Conservation (phyloP, 1,140 invertebrate genomes). For the Harpegnathos saltator region DNA sequence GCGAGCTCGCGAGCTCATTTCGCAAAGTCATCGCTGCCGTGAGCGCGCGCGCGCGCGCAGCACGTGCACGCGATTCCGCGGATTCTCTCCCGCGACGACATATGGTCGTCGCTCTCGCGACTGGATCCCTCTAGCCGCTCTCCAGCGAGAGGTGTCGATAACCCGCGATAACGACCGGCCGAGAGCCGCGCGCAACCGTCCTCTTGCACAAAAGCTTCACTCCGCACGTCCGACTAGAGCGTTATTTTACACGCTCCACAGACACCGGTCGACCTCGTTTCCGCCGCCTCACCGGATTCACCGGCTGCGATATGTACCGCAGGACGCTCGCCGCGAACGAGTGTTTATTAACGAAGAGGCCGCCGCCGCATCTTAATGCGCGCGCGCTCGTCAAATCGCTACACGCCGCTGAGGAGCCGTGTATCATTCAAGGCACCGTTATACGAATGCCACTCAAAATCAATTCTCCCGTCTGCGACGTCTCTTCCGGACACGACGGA, state of each 20-base stretch:
- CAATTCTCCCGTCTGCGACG: too few relatives aligned
- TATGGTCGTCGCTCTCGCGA: constrained; percentile 1
- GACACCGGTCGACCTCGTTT: constrained; percentile 1
- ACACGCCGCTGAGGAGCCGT: too few relatives aligned
- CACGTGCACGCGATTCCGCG: constrained; percentile 18
- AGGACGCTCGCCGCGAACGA: too few relatives aligned
- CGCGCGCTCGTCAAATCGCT: too few relatives aligned
- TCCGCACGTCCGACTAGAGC: constrained; percentile 11
- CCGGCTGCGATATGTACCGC: too few relatives aligned
- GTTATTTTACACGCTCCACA: constrained; percentile 1
- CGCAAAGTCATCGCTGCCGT: constrained; percentile 48
- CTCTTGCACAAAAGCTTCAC: constrained; percentile 13
- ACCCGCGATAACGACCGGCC: not conserved
- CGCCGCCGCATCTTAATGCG: too few relatives aligned
- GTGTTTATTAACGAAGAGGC: too few relatives aligned
- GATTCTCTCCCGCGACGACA: constrained; percentile 32
- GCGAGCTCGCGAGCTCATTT: constrained; percentile 9
- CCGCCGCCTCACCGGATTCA: not conserved
- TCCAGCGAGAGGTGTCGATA: constrained; percentile 23
- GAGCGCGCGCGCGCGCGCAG: not conserved
- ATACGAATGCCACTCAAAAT: too few relatives aligned
- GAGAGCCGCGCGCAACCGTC: too few relatives aligned
- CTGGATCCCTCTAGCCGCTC: not conserved
- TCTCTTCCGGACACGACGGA: too few relatives aligned
- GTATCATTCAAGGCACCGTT: too few relatives aligned